phyloP scores from a whole-genome alignment of 2,113 vertebrate genomes.

The Donacobius atricapilla region DNA sequence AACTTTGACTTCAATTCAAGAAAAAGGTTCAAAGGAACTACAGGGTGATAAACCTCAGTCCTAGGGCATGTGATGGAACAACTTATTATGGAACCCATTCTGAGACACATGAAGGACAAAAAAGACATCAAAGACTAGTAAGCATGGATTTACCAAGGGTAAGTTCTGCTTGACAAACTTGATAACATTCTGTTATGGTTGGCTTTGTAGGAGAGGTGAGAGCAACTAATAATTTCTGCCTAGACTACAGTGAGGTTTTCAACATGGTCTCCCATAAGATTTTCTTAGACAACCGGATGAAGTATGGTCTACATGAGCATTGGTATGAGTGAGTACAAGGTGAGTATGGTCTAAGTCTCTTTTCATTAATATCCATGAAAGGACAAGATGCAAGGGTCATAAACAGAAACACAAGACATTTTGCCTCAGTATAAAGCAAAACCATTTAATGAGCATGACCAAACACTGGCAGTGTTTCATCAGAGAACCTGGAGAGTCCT shows the following conservation, averaged over 20 bases:
- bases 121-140: neutral
- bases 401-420: neutral
- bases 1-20: neutral
- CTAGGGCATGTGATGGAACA: neutral
- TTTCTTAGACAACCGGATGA: neutral
- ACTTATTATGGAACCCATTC: neutral
- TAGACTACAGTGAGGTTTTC: neutral
- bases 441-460: rapidly evolving
- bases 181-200: neutral
- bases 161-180: neutral
- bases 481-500: neutral
- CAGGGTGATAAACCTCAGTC: rapidly evolving
- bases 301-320: neutral
- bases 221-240: neutral
- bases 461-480: neutral
- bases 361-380: neutral
- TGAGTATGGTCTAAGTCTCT: neutral
- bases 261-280: neutral
- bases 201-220: neutral
- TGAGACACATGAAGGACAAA: neutral
- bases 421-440: neutral
- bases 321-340: neutral
- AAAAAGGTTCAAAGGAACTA: neutral
- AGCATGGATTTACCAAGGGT: neutral
- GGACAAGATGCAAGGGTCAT: neutral